A percentile compares a stretch with the other conserved stretches of the same genome.
phyloP scores from a whole-genome alignment of 2,113 vertebrate genomes.

The Vanacampus margaritifer region DNA sequence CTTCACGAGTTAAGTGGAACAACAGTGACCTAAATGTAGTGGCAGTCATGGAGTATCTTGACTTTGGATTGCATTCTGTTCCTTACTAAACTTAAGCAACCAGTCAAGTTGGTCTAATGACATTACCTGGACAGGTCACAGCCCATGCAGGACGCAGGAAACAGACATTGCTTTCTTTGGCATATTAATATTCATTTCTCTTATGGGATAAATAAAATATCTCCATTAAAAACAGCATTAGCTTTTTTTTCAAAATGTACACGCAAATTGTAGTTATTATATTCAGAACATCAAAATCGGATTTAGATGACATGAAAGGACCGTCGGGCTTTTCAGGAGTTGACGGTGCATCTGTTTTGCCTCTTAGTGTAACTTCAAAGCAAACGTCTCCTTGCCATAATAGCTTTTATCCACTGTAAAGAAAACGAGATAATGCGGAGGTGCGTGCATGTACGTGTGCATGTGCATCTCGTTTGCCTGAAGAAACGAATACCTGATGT shows the following conservation, averaged over 20 bases:
- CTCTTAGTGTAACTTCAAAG: constrained; percentile 32
- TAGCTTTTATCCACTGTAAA: constrained; percentile 43
- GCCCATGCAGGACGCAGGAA: no score
- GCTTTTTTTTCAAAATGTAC: neutral
- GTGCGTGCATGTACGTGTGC: neutral
- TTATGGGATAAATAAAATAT: neutral
- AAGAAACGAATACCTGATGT: constrained; percentile 1
- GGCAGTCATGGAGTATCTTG: no score
- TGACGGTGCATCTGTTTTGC: constrained; percentile 21
- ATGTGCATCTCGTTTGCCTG: neutral
- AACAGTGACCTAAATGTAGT: no score
- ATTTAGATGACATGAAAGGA: constrained; percentile 15
- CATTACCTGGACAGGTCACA: no score
- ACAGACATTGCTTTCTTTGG: no score
- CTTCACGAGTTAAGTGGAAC: no score
- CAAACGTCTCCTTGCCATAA: constrained; percentile 22
- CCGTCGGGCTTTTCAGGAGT: constrained; percentile 10
- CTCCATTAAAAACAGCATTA: no score
- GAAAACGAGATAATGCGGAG: constrained; percentile 16
- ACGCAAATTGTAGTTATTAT: neutral
- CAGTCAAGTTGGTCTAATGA: no score
- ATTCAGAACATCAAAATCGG: neutral
- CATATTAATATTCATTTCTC: neutral
- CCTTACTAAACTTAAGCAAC: no score
- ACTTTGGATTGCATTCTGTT: no score